Conservation (phyloP, 2,797 vertebrate species). For the Paguma larvata region DNA sequence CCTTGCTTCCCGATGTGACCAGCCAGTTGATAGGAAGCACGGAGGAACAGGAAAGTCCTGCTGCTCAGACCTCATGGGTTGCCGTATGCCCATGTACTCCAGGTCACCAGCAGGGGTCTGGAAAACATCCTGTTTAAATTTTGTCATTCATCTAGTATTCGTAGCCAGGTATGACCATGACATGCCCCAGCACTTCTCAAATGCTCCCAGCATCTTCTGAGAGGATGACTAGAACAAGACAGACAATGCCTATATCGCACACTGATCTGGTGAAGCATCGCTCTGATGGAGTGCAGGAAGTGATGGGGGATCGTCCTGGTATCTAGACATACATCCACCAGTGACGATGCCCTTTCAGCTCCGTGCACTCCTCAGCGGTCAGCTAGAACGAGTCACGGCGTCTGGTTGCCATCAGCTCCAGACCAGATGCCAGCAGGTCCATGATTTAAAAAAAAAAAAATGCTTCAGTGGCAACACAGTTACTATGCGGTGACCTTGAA, state of each 20-base stretch:
- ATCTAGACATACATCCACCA: not conserved
- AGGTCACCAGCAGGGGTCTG: not conserved
- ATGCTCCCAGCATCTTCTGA: not conserved
- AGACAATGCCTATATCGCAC: not conserved
- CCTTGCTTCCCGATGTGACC: not conserved
- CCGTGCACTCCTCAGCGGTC: not conserved
- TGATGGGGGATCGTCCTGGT: too few relatives aligned
- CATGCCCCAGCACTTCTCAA: not conserved
- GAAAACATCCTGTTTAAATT: not conserved
- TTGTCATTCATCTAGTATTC: not conserved
- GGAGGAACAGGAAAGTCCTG: not conserved
- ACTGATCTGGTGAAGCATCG: not conserved
- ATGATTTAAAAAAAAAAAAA: not conserved
- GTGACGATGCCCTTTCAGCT: not conserved
- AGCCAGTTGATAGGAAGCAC: too few relatives aligned
- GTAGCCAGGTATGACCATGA: not conserved
- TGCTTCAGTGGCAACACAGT: rapidly evolving
- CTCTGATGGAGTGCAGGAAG: too few relatives aligned
- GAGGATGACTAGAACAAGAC: not conserved
- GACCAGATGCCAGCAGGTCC: not conserved
- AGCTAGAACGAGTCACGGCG: too few relatives aligned
- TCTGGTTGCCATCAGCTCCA: not conserved
- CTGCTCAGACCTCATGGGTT: not conserved
- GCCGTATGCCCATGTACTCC: not conserved
- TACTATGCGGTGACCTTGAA: not conserved